Conservation (phyloP, 2,888 invertebrate species). For the Deilephila porcellus region DNA sequence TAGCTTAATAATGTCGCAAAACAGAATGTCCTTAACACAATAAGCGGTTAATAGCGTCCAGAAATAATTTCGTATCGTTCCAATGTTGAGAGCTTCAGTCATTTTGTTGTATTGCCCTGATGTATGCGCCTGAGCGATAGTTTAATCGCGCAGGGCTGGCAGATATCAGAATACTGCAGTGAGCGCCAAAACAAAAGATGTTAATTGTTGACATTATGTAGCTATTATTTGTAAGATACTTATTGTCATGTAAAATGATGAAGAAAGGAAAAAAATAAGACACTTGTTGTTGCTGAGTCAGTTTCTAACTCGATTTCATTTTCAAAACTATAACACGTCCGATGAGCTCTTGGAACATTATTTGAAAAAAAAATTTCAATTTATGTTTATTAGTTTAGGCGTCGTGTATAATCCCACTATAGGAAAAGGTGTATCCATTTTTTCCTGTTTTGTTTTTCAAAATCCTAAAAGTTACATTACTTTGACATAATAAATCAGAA, state of each 20-base stretch:
- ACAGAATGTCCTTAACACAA: conserved; percentile 69
- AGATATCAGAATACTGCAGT: not conserved
- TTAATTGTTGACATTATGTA: not conserved
- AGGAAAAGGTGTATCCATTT: no score
- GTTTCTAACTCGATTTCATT: no score
- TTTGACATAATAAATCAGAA: no score
- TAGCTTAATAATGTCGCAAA: conserved; percentile 37
- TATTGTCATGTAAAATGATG: not conserved
- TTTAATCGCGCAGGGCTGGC: conserved; percentile 17
- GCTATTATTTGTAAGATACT: not conserved
- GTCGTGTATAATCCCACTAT: no score
- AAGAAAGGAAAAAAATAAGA: no score
- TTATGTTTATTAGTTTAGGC: no score
- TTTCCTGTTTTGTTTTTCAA: no score
- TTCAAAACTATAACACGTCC: no score
- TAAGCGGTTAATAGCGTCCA: conserved; percentile 69
- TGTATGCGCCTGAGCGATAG: conserved; percentile 11
- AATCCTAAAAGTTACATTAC: no score
- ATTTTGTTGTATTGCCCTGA: conserved; percentile 42
- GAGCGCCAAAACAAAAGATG: not conserved
- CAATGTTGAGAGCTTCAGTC: conserved; percentile 51
- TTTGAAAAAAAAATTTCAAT: no score
- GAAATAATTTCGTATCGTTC: conserved; percentile 68
- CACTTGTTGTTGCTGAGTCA: no score
- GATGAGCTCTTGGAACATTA: no score